Evolutionary conservation across 2,797 vertebrate genomes (phyloP).

Genomic region (Anniella stebbinsi): DNA sequence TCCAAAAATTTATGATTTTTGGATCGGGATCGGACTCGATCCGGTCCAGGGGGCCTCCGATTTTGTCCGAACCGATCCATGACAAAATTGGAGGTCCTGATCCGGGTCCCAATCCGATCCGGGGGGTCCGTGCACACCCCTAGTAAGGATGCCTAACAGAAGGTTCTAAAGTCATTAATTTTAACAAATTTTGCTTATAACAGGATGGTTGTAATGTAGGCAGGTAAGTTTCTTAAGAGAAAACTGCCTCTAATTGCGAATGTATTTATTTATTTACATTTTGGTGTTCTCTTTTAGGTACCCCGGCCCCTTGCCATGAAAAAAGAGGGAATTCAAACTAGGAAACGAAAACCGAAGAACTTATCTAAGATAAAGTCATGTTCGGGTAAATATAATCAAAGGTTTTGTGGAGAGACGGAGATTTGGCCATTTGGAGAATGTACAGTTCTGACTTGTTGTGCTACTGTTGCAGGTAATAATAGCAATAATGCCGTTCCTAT

Average conservation of each 20-base stretch:
- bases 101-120: too few relatives aligned
- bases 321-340: conserved; percentile 99
- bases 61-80: too few relatives aligned
- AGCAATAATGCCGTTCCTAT: conserved; percentile 92
- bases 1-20: too few relatives aligned
- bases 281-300: conserved; percentile 82
- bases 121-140: too few relatives aligned
- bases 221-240: conserved; percentile 4
- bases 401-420: conserved; percentile 12
- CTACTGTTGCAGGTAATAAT: conserved; percentile 85
- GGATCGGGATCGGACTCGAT: too few relatives aligned
- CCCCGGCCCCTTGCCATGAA: conserved; percentile 98
- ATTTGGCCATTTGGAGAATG: conserved; percentile 38
- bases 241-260: not conserved
- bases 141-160: not conserved
- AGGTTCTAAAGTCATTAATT: not conserved
- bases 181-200: not conserved
- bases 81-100: too few relatives aligned
- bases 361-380: conserved; percentile 94
- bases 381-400: conserved; percentile 79
- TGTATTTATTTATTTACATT: not conserved
- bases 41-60: too few relatives aligned
- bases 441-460: conserved; percentile 55
- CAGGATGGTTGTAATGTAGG: conserved; percentile 25
- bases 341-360: conserved; percentile 99